phyloP scores from a whole-genome alignment of 2,113 vertebrate species.

The Microcebus jonahi region DNA sequence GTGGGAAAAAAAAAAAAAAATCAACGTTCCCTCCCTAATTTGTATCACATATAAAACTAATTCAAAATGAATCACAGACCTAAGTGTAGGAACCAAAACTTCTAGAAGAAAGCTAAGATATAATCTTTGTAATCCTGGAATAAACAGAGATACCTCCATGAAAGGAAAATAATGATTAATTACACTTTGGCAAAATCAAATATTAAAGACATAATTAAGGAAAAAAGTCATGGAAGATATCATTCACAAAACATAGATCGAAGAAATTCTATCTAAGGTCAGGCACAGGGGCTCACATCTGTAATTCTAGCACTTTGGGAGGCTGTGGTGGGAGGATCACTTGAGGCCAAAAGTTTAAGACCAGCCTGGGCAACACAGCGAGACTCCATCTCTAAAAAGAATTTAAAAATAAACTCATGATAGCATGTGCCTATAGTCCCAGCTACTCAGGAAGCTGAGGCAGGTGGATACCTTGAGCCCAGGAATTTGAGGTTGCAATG shows the following conservation, averaged over 20 bases:
- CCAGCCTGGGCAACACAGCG: no score
- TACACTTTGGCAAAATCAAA: not conserved
- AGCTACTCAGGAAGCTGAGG: no score
- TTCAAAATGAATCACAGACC: not conserved
- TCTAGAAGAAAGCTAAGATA: not conserved
- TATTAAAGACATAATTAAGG: not conserved
- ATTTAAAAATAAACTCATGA: no score
- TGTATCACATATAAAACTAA: not conserved
- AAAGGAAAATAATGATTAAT: not conserved
- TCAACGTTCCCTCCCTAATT: not conserved
- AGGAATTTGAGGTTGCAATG: no score
- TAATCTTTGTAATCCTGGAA: not conserved
- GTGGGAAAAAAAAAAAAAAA: not conserved
- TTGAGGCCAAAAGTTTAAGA: no score
- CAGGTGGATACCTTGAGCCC: no score
- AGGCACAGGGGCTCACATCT: no score
- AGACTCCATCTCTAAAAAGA: no score
- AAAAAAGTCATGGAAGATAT: not conserved
- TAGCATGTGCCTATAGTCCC: no score
- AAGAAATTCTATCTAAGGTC: not conserved
- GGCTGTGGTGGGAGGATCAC: no score
- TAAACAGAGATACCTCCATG: not conserved
- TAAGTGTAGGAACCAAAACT: conserved; percentile 12
- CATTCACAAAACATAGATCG: not conserved
- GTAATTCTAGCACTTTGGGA: no score